phyloP scores from a whole-genome alignment of 2,888 invertebrate genomes.

The Drosophila birchii region DNA sequence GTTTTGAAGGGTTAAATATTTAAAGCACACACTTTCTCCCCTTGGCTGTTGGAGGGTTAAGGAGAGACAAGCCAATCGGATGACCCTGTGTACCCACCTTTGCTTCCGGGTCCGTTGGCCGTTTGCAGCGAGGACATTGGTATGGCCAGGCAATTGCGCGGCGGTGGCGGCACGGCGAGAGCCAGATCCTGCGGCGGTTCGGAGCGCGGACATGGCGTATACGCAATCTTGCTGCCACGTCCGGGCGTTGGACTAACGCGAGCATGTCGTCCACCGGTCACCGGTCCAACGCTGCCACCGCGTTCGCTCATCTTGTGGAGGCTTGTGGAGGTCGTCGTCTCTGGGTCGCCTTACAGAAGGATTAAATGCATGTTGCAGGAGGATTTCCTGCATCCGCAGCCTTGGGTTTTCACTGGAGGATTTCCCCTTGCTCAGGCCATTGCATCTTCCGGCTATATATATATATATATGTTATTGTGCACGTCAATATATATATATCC shows the following conservation, averaged over 20 bases:
- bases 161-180: conserved; percentile 56
- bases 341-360: conserved; percentile 5
- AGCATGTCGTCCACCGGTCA: conserved; percentile 81
- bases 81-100: conserved; percentile 68
- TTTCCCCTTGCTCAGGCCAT: conserved; percentile 27
- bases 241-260: conserved; percentile 84
- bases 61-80: not conserved
- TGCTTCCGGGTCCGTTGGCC: conserved; percentile 71
- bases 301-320: conserved; percentile 62
- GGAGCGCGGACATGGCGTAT: conserved; percentile 84
- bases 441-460: conserved; percentile 30
- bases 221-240: conserved; percentile 84
- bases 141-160: conserved; percentile 84
- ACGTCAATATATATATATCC: conserved; percentile 25
- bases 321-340: conserved; percentile 2
- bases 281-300: conserved; percentile 63
- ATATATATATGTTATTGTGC: conserved; percentile 4
- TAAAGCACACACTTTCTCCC: not conserved
- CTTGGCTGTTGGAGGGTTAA: conserved; percentile 21
- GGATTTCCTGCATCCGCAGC: conserved; percentile 28
- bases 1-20: not conserved
- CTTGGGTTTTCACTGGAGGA: conserved; percentile 11
- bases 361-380: conserved; percentile 40
- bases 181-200: conserved; percentile 84
- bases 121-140: conserved; percentile 84